Evolutionary conservation across 2,797 vertebrate species (phyloP).

Genomic region (Tympanoctomys barrerae): DNA sequence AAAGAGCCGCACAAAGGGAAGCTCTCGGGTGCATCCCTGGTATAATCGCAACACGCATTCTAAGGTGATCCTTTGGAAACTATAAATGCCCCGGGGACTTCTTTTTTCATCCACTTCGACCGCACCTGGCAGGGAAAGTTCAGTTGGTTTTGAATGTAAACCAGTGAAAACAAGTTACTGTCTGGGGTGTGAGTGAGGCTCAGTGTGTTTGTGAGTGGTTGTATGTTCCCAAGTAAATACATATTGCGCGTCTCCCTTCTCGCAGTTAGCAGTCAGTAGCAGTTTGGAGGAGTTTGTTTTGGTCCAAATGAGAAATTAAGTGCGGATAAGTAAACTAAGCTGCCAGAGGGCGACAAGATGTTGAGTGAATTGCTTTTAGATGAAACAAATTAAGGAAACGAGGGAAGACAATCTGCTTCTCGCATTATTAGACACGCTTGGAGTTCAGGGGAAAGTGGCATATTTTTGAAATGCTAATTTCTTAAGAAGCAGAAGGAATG

Average conservation of each 20-base stretch:
- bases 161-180: slow-evolving; percentile 56
- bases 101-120: not conserved
- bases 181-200: slow-evolving; percentile 19
- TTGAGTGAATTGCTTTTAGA: slow-evolving; percentile 90
- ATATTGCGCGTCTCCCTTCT: slow-evolving; percentile 52
- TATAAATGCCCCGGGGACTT: slow-evolving; percentile 47
- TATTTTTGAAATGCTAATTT: slow-evolving; percentile 89
- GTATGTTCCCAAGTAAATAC: slow-evolving; percentile 69
- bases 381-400: slow-evolving; percentile 90
- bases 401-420: slow-evolving; percentile 89
- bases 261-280: slow-evolving; percentile 82
- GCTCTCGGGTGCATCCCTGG: slow-evolving; percentile 65
- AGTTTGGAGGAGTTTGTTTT: slow-evolving; percentile 87
- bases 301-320: slow-evolving; percentile 90
- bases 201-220: slow-evolving; percentile 15
- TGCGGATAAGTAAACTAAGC: slow-evolving; percentile 88
- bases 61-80: slow-evolving; percentile 72
- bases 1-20: slow-evolving; percentile 76
- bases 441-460: slow-evolving; percentile 86
- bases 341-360: slow-evolving; percentile 90
- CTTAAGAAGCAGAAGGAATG: slow-evolving; percentile 84
- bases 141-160: slow-evolving; percentile 47
- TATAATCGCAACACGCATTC: slow-evolving; percentile 35
- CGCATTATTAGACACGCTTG: slow-evolving; percentile 89
- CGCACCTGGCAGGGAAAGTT: slow-evolving; percentile 77